phyloP scores from a whole-genome alignment of 1,140 invertebrate genomes.

The Diachasma alloeum region DNA sequence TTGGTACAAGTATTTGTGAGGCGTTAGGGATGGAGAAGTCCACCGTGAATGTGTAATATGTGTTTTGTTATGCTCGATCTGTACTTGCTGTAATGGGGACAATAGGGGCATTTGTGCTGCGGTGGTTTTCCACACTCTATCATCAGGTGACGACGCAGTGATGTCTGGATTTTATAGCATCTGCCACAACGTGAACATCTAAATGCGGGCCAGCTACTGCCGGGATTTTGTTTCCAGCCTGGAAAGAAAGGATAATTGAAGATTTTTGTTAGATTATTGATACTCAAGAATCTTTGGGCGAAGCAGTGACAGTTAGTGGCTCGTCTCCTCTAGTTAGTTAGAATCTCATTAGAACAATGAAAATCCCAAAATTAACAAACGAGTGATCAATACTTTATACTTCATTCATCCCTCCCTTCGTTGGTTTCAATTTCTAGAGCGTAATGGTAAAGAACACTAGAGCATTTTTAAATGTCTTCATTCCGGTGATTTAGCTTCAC shows the following conservation, averaged over 20 bases:
- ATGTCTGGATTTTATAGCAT: constrained; percentile 67
- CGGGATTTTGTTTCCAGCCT: background rate
- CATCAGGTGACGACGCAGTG: constrained; percentile 67
- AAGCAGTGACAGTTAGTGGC: no score
- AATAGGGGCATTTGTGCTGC: constrained; percentile 65
- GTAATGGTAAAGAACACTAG: no score
- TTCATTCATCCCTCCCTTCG: no score
- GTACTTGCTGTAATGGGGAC: constrained; percentile 66
- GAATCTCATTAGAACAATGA: no score
- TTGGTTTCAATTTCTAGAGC: no score
- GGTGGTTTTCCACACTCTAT: constrained; percentile 72
- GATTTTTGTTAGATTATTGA: background rate
- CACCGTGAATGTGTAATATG: constrained; percentile 49
- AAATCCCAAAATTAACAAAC: background rate
- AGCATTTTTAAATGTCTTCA: background rate
- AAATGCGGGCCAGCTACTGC: constrained; percentile 61
- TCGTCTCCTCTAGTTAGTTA: no score
- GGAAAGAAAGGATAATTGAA: background rate
- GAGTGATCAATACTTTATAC: background rate
- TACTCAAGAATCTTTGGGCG: no score
- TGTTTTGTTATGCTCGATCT: constrained; percentile 67
- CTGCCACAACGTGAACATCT: constrained; percentile 73
- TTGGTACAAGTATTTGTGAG: background rate
- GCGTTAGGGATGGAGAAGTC: constrained; percentile 29
- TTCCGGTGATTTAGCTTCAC: constrained; percentile 1